phyloP scores from a whole-genome alignment of 2,888 invertebrate species.

The Crocallis elinguaria region DNA sequence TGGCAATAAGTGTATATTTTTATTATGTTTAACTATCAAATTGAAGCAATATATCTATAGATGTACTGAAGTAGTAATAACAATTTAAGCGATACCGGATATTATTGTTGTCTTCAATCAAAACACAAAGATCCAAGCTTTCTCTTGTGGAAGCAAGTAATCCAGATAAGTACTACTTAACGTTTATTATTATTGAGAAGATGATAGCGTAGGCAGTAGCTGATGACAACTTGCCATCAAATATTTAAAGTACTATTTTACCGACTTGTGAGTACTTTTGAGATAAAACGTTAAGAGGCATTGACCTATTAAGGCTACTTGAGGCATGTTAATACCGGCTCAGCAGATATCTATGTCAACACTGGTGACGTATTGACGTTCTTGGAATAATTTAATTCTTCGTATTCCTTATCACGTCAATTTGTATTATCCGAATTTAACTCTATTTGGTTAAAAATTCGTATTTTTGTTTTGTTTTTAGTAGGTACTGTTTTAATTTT shows the following conservation, averaged over 20 bases:
- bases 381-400: too few relatives aligned
- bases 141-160: conserved; percentile 32
- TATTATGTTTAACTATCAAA: not conserved
- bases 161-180: conserved; percentile 34
- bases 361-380: conserved; percentile 8
- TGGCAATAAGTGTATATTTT: not conserved
- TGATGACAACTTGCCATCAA: conserved; percentile 46
- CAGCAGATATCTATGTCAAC: conserved; percentile 6
- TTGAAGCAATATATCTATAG: conserved; percentile 39
- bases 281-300: conserved; percentile 34
- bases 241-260: conserved; percentile 43
- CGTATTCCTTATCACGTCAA: too few relatives aligned
- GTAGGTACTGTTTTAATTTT: too few relatives aligned
- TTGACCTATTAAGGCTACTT: conserved; percentile 36
- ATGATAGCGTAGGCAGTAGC: conserved; percentile 59
- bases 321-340: conserved; percentile 20
- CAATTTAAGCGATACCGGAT: conserved; percentile 24
- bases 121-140: conserved; percentile 32
- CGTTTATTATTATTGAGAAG: conserved; percentile 40
- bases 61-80: conserved; percentile 18
- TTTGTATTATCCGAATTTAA: too few relatives aligned
- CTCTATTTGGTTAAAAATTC: too few relatives aligned
- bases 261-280: conserved; percentile 27
- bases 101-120: conserved; percentile 30
- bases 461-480: too few relatives aligned